Evolutionary conservation across 2,888 invertebrate genomes (phyloP), one percentile per base, ranked within the genome.

Genomic region (Lasioglossum figueresi): DNA sequence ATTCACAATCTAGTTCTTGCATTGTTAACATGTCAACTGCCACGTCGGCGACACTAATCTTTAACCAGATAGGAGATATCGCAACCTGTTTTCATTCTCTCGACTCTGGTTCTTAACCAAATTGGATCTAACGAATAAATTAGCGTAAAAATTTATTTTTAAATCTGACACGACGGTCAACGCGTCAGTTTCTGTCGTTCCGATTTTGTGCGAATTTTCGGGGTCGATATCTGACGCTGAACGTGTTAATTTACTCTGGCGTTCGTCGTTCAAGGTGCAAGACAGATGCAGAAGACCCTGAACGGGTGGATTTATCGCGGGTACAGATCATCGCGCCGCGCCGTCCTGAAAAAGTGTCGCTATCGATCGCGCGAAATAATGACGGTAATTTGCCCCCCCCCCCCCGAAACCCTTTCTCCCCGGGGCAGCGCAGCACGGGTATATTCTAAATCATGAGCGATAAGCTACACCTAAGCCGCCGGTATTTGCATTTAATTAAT

Each of bases 401-500:
- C 40, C 45, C 74, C 37, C 8, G 23, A 23, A 40, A 37, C 68
- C 19, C 68, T 68, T 68, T 40, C 34, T n/a, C 68, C 37, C 23
- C 37, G 19, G 23, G 37, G 31, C 27, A 14, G 66, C 37, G 66
- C 37, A 23, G 66, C 66, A 34, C 66, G 66, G 66, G 23, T 74
- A 70, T 85, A 77, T 80, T 84, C 63, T 76, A 84, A 80, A 84
- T 80, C 84, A 84, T 79, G 84, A 83, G 84, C 80, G 85, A 85
- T 84, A 84, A 85, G 84, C 80, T 80, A 45, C 79, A 59, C 76
- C 80, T 83, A 84, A 77, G 80, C 75, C 48, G 37, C 16, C 40
- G 79, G 76, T 83, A 87, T 87, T 87, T 79, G 86, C 86, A 87
- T 87, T 86, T 83, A 87, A 87, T 87, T 86, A 87, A 83, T 83